Evolutionary conservation across 1,140 invertebrate species (phyloP), one percentile per base, ranked within the genome.

Genomic region (Neodiprion lecontei): DNA sequence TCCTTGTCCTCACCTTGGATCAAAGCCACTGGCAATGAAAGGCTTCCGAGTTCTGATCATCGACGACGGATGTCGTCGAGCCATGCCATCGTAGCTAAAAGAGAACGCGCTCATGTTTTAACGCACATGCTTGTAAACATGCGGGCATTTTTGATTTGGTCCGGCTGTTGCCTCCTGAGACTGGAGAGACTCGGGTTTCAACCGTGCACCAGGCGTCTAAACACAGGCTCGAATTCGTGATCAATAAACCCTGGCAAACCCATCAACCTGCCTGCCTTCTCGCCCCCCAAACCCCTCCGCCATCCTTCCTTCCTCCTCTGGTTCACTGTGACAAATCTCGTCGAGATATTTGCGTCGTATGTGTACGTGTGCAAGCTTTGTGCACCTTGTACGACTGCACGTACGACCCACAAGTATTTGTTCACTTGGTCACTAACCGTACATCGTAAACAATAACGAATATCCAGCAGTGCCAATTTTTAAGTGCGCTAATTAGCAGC

Each of bases 151-250:
- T 3, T 61, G 53, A 61, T 61, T 61, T 61, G 53, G 53, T 61
- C 53, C 53, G 53, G 53, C 53, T 61, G 53, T 61, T 61, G 53
- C 53, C 53, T 61, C 53, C 53, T 61, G n/a, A 17, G 8, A 61
- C 53, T 17, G 4, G 53, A 40, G 28, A 40, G 53, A 61, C 53
- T 61, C 53, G n/a, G 53, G 53, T 61, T 61, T 61, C 53, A 9
- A 61, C 53, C 53, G 53, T 61, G 53, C 11, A 61, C 4, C 53
- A 14, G 53, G 53, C 53, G 53, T 61, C 53, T 61, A 61, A 61
- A 61, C 53, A 61, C 11, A 61, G 8, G 53, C 11, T 61, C 53
- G 53, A 61, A 61, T 61, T 61, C 53, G 53, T 61, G 9, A 61
- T 61, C 53, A 61, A 61, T 61, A 61, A 61, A 61, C 53, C 53